Evolutionary conservation across 2,113 vertebrate genomes (phyloP).

Genomic region (Merops nubicus): DNA sequence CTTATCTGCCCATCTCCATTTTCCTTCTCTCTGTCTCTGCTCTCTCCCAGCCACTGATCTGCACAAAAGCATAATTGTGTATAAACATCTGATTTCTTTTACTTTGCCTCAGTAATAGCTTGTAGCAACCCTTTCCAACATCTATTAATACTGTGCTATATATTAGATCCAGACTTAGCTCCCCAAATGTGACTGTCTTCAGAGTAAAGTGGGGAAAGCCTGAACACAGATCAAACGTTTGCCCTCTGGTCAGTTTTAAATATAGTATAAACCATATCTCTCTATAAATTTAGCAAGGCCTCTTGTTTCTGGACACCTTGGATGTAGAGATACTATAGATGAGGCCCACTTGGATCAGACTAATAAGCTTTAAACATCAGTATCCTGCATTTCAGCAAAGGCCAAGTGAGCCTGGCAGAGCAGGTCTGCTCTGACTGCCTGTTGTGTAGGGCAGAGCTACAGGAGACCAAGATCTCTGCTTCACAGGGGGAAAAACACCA

Average conservation of each 20-base stretch:
- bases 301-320: background rate
- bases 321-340: background rate
- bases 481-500: background rate
- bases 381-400: fast-evolving
- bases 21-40: constrained; percentile 3
- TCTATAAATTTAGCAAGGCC: background rate
- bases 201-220: background rate
- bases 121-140: constrained; percentile 55
- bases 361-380: background rate
- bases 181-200: constrained; percentile 11
- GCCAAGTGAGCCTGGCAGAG: background rate
- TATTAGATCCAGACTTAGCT: constrained; percentile 47
- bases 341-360: background rate
- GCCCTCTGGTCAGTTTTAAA: background rate
- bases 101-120: constrained; percentile 57
- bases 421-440: background rate
- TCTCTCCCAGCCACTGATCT: background rate
- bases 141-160: constrained; percentile 33
- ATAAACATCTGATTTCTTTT: constrained; percentile 67
- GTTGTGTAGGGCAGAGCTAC: background rate
- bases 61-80: constrained; percentile 34
- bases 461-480: background rate
- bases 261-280: background rate
- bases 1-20: constrained; percentile 1
- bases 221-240: constrained; percentile 2